Conservation (phyloP, 2,797 vertebrate genomes). For the Dendrocincla fuliginosa region DNA sequence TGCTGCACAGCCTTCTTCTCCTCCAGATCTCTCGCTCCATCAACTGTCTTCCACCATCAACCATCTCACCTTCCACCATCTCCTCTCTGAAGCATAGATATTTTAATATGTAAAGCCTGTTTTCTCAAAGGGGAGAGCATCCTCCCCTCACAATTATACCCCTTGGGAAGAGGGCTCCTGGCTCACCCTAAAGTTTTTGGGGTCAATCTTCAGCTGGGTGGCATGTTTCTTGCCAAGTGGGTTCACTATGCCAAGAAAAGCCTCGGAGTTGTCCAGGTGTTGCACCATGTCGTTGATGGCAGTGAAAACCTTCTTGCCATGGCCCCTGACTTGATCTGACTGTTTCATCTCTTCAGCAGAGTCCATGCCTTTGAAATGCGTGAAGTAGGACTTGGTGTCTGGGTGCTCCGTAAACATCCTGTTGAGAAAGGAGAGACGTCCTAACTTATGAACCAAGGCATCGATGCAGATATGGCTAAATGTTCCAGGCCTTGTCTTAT, state of each 20-base stretch:
- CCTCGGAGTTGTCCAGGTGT: constrained; percentile 73
- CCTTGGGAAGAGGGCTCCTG: not conserved
- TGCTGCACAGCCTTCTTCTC: not conserved
- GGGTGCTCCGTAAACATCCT: constrained; percentile 81
- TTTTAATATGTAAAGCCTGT: not conserved
- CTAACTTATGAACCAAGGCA: not conserved
- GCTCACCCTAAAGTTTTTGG: constrained; percentile 83
- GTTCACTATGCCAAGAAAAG: constrained; percentile 58
- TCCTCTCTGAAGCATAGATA: not conserved
- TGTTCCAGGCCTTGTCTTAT: not conserved
- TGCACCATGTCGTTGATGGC: constrained; percentile 68
- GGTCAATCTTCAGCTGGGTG: constrained; percentile 78
- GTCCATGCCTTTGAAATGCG: constrained; percentile 75
- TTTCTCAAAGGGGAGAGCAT: not conserved
- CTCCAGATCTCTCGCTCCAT: not conserved
- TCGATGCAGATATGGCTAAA: not conserved
- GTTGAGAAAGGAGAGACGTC: not conserved
- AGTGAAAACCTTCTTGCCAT: constrained; percentile 73
- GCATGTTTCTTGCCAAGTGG: constrained; percentile 81
- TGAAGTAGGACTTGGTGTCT: constrained; percentile 84
- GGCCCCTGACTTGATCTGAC: constrained; percentile 71
- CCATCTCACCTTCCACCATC: not conserved
- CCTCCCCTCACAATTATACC: not conserved
- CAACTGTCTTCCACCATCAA: not conserved
- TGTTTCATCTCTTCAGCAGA: constrained; percentile 46